These are phyloP conservation scores for Actinia tenebrosa DNA, from an alignment of 64 coral and sea anemone species.

Conservation along the genomic window DNA sequence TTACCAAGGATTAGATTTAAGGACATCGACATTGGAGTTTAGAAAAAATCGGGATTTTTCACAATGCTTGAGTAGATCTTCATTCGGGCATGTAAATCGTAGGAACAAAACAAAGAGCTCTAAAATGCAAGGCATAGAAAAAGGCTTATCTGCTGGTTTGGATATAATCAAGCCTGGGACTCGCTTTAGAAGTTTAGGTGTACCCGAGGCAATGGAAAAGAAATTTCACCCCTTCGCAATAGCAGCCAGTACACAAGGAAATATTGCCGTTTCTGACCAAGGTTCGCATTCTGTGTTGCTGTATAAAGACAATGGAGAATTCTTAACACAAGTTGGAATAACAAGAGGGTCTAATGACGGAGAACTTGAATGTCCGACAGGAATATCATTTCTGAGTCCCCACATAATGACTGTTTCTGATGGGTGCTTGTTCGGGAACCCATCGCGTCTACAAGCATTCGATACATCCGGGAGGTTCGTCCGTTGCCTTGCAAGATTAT, in stretches of 20 bases:
- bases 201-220: conserved; percentile 37
- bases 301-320: conserved; percentile 57
- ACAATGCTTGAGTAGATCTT: conserved; percentile 54
- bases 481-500: conserved; percentile 39
- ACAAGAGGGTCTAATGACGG: conserved; percentile 46
- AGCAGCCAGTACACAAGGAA: conserved; percentile 26
- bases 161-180: conserved; percentile 51
- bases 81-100: conserved; percentile 44
- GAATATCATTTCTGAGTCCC: conserved; percentile 25
- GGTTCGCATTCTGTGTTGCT: conserved; percentile 60
- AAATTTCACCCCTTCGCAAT: conserved; percentile 67
- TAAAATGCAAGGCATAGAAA: not conserved
- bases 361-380: conserved; percentile 63
- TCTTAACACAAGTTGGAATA: conserved; percentile 47
- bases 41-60: conserved; percentile 43
- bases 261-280: conserved; percentile 55
- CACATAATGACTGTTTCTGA: conserved; percentile 52
- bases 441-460: conserved; percentile 64
- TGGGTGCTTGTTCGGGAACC: conserved; percentile 73
- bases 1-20: conserved; percentile 28
- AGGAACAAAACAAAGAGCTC: conserved; percentile 16
- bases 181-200: conserved; percentile 38
- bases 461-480: conserved; percentile 50
- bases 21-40: conserved; percentile 45
- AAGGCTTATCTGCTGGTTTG: conserved; percentile 10